Conservation (phyloP, 1,140 invertebrate species). For the Oncopeltus fasciatus region DNA sequence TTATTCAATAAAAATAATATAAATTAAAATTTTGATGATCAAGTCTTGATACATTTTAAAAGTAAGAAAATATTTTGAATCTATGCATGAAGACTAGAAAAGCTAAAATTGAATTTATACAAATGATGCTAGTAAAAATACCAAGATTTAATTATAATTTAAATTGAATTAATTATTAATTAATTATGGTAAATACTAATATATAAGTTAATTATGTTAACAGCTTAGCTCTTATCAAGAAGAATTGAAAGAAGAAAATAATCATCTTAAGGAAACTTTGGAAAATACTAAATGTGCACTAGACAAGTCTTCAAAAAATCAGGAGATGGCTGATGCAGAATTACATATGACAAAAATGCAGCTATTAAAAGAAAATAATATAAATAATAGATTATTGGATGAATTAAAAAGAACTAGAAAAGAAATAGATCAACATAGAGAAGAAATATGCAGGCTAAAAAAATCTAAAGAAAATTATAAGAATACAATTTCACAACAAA, state of each 20-base stretch:
- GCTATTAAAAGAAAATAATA: conserved; percentile 5
- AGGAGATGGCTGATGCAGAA: not conserved
- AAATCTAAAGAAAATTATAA: not conserved
- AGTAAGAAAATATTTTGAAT: no score
- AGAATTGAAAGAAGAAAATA: not conserved
- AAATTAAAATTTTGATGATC: no score
- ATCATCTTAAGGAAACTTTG: not conserved
- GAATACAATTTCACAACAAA: not conserved
- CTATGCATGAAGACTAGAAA: no score
- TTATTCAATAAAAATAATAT: no score
- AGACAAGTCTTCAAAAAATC: not conserved
- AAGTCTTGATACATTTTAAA: no score
- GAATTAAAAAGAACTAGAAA: not conserved
- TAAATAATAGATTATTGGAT: not conserved
- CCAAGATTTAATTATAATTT: no score
- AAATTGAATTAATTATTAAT: no score
- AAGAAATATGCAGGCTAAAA: not conserved
- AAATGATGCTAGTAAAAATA: no score
- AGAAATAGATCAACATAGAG: not conserved
- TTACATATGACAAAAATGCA: not conserved
- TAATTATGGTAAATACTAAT: no score
- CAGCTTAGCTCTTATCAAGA: no score
- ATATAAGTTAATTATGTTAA: no score
- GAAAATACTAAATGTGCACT: not conserved
- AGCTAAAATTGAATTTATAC: no score